Percentiles rank a stretch among this genome's conserved stretches.
Evolutionary conservation across 2,888 invertebrate genomes (phyloP).

Genomic region (Sinodicranocentrus sp.): DNA sequence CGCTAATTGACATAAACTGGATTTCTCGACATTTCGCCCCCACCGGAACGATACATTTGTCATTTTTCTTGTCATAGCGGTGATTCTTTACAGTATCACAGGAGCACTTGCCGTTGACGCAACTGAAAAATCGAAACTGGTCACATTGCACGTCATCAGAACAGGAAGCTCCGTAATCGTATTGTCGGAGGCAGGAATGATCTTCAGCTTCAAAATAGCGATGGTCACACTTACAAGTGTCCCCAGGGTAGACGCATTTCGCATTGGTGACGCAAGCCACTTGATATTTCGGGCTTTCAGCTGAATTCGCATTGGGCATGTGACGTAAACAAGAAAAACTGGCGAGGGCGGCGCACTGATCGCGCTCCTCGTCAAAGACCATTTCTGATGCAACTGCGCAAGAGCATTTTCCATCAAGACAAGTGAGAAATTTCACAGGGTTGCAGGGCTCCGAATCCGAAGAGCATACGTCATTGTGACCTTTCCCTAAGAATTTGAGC

Average conservation of each 20-base stretch:
- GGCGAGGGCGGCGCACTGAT: slow-evolving; percentile 58
- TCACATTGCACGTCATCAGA: slow-evolving; percentile 67
- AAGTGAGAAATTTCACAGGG: slow-evolving; percentile 67
- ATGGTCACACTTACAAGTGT: slow-evolving; percentile 68
- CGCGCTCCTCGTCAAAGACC: slow-evolving; percentile 50
- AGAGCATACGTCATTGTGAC: slow-evolving; percentile 51
- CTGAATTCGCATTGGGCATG: slow-evolving; percentile 61
- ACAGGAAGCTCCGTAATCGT: slow-evolving; percentile 65
- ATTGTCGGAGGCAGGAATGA: slow-evolving; percentile 65
- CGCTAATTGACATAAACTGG: slow-evolving; percentile 65
- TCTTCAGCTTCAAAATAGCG: slow-evolving; percentile 64
- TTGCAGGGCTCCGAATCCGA: slow-evolving; percentile 63
- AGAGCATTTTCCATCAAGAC: slow-evolving; percentile 58
- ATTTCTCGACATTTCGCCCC: slow-evolving; percentile 58
- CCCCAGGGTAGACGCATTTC: slow-evolving; percentile 69
- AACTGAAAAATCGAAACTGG: slow-evolving; percentile 67
- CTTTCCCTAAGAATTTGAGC: slow-evolving; percentile 43
- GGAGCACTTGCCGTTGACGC: slow-evolving; percentile 58
- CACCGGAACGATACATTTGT: slow-evolving; percentile 66
- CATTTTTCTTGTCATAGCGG: slow-evolving; percentile 66
- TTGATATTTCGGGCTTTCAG: slow-evolving; percentile 50
- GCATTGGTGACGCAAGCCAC: slow-evolving; percentile 65
- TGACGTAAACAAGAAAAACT: slow-evolving; percentile 65
- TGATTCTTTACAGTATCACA: slow-evolving; percentile 68
- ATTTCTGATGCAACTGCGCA: slow-evolving; percentile 65